These are phyloP conservation scores for Hybognathus amarus DNA, from an alignment of 2,797 vertebrate genomes.

Conservation along the genomic window DNA sequence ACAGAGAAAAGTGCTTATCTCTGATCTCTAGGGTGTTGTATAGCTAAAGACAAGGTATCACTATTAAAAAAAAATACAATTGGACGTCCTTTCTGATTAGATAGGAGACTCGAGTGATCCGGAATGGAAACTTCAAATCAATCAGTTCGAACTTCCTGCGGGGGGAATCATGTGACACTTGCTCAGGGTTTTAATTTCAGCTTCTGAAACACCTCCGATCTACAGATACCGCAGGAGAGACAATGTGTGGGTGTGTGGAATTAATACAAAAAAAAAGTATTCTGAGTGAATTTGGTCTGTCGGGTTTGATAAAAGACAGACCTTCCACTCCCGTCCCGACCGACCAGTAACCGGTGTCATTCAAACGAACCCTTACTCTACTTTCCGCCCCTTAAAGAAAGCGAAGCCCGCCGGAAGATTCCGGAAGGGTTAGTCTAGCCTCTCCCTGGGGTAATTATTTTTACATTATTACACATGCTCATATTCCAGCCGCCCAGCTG, in stretches of 20 bases:
- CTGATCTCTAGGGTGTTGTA: constrained; percentile 26
- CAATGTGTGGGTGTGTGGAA: background rate
- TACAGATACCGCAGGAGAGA: constrained; percentile 20
- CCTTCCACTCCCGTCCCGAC: constrained; percentile 58
- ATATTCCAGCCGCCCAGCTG: constrained; percentile 79
- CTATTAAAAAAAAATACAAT: constrained; percentile 34
- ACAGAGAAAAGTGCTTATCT: constrained; percentile 18
- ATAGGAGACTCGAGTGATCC: constrained; percentile 38
- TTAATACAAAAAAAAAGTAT: background rate
- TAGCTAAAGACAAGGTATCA: constrained; percentile 36
- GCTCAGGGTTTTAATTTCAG: constrained; percentile 27
- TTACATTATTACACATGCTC: constrained; percentile 88
- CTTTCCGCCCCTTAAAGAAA: constrained; percentile 31
- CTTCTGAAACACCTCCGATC: constrained; percentile 23
- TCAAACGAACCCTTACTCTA: constrained; percentile 67
- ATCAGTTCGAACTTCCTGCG: constrained; percentile 35
- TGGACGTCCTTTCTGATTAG: constrained; percentile 42
- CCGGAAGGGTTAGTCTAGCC: constrained; percentile 62
- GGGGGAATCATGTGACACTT: constrained; percentile 17
- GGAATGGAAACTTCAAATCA: constrained; percentile 46
- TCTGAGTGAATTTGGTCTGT: constrained; percentile 49
- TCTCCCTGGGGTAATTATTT: constrained; percentile 87
- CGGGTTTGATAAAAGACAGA: constrained; percentile 73
- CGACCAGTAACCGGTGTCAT: constrained; percentile 77
- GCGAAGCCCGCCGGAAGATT: constrained; percentile 62